Percentiles rank a stretch among this genome's conserved stretches.
phyloP scores from a whole-genome alignment of 2,888 invertebrate species.

The Asteroscopus sphinx region DNA sequence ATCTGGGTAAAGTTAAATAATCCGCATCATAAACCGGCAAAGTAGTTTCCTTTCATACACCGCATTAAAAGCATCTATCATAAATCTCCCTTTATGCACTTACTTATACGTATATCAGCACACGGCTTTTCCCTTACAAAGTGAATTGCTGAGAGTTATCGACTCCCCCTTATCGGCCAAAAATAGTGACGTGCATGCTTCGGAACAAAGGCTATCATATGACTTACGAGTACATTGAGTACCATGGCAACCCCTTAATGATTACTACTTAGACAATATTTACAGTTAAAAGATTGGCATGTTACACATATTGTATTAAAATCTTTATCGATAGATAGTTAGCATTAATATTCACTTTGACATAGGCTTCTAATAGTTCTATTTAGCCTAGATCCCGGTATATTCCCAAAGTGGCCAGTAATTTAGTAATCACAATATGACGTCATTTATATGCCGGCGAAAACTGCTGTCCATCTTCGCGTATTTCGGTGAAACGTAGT shows the following conservation, averaged over 20 bases:
- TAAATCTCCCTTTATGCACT: conserved; percentile 28
- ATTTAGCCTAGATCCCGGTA: no score
- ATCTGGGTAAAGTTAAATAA: no score
- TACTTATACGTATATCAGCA: conserved; percentile 32
- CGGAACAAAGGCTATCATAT: conserved; percentile 47
- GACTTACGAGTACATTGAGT: conserved; percentile 16
- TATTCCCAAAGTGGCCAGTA: no score
- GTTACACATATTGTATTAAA: no score
- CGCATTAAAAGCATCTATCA: conserved; percentile 8
- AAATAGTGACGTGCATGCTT: conserved; percentile 46
- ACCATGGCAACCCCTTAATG: conserved; percentile 23
- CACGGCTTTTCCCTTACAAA: conserved; percentile 38
- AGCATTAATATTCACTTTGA: no score
- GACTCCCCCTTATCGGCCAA: conserved; percentile 41
- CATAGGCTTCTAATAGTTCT: no score
- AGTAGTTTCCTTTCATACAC: neutral
- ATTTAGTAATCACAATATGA: no score
- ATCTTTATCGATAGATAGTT: no score
- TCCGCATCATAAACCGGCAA: no score
- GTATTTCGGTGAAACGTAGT: no score
- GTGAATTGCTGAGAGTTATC: conserved; percentile 43
- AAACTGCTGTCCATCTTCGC: no score
- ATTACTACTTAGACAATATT: conserved; percentile 23
- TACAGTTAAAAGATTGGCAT: conserved; percentile 3
- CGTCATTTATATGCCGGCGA: no score